A percentile compares a stretch with the other conserved stretches of the same genome.
These are phyloP conservation scores for Axis porcinus DNA, from an alignment of 2,113 vertebrate genomes.

Conservation along the genomic window DNA sequence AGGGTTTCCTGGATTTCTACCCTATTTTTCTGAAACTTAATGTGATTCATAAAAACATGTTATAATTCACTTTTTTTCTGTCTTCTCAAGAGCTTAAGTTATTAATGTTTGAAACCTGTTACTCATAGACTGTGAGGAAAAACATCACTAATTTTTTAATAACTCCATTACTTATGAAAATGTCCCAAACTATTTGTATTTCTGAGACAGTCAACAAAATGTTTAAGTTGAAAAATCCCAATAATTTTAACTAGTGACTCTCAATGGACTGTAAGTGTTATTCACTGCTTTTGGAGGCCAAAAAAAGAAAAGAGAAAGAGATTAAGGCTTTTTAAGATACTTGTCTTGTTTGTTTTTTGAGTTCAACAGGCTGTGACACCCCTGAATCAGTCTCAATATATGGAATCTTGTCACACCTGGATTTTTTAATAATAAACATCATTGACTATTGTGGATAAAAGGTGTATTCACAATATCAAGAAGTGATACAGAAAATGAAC, in stretches of 20 bases:
- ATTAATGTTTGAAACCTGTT: neutral
- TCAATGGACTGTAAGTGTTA: neutral
- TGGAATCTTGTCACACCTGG: neutral
- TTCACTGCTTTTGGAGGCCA: neutral
- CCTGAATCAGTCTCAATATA: neutral
- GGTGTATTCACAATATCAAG: neutral
- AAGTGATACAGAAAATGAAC: neutral
- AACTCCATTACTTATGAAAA: neutral
- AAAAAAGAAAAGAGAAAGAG: neutral
- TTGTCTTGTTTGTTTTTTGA: neutral
- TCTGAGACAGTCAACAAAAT: neutral
- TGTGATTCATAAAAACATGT: neutral
- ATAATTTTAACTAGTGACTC: neutral
- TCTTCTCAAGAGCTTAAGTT: neutral
- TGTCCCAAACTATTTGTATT: neutral
- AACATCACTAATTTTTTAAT: neutral
- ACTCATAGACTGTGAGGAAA: neutral
- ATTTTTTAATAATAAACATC: neutral
- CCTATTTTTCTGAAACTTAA: constrained; percentile 1
- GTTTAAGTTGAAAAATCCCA: neutral
- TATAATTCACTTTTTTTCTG: neutral
- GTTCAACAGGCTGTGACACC: neutral
- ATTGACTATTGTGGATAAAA: neutral
- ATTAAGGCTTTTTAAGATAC: neutral
- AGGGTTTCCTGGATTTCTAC: neutral